Percentiles rank a stretch among this genome's conserved stretches.
Conservation (phyloP, 2,797 vertebrate species). For the Acanthopagrus latus region DNA sequence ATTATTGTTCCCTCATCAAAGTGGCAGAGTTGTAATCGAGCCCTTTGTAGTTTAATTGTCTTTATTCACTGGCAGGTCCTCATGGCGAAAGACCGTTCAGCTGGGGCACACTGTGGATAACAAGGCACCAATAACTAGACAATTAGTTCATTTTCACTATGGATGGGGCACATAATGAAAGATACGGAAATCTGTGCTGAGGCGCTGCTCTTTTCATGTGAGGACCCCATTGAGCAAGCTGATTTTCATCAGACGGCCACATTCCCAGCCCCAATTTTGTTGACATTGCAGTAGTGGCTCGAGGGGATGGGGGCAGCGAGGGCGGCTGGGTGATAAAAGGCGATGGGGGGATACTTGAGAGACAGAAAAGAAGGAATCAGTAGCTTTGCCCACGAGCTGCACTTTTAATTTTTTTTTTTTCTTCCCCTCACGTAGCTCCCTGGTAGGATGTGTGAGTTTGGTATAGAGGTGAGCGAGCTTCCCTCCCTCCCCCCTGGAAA, state of each 20-base stretch:
- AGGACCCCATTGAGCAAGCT: constrained; percentile 64
- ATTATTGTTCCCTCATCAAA: constrained; percentile 80
- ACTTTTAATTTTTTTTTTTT: constrained; percentile 66
- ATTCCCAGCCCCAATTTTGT: constrained; percentile 72
- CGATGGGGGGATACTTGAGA: constrained; percentile 64
- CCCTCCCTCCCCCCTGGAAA: constrained; percentile 68
- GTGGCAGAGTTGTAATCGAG: constrained; percentile 71
- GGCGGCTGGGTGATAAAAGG: constrained; percentile 60
- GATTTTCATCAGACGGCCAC: constrained; percentile 71
- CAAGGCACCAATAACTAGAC: constrained; percentile 66
- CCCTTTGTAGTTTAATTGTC: constrained; percentile 81
- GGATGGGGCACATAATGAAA: constrained; percentile 60
- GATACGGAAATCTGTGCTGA: constrained; percentile 50
- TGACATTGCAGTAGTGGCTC: constrained; percentile 76
- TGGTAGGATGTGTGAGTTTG: constrained; percentile 78
- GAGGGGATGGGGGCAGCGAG: constrained; percentile 49
- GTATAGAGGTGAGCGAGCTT: constrained; percentile 74
- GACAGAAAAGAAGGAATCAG: constrained; percentile 70
- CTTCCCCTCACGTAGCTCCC: constrained; percentile 62
- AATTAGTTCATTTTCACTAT: constrained; percentile 65
- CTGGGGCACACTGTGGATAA: constrained; percentile 57
- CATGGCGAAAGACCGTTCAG: constrained; percentile 63
- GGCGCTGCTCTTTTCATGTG: constrained; percentile 55
- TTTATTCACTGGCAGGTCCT: constrained; percentile 72
- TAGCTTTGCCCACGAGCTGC: constrained; percentile 78